A percentile compares a stretch with the other conserved stretches of the same genome.
Conservation (phyloP, 2,113 vertebrate species). For the Microcebus tavaratra region DNA sequence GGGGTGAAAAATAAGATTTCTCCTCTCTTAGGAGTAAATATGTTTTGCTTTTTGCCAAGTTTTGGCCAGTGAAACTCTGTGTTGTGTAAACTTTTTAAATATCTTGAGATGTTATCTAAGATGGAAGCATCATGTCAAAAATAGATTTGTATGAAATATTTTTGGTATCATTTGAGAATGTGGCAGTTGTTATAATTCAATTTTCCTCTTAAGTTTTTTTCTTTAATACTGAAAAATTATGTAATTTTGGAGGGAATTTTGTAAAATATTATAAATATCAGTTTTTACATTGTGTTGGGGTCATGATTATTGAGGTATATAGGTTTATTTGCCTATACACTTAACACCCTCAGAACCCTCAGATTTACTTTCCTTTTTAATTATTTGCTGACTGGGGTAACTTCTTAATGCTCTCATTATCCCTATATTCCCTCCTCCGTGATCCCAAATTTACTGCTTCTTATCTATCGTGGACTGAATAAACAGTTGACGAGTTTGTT, state of each 20-base stretch:
- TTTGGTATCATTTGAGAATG: neutral
- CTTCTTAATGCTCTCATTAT: neutral
- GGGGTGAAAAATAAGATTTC: neutral
- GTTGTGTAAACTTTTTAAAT: neutral
- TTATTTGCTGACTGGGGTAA: neutral
- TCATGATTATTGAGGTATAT: neutral
- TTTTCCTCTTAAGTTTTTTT: slow-evolving; percentile 30
- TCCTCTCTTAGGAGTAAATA: neutral
- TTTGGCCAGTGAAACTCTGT: slow-evolving; percentile 42
- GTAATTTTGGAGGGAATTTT: neutral
- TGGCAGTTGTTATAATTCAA: neutral
- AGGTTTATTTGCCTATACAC: neutral
- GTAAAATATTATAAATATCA: no score
- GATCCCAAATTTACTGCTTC: neutral
- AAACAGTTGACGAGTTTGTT: neutral
- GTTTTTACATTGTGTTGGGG: neutral
- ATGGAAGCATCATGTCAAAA: neutral
- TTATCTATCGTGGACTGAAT: neutral
- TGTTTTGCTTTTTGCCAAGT: neutral
- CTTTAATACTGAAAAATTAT: neutral
- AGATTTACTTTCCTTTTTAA: neutral
- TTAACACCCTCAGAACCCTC: neutral
- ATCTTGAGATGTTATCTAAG: neutral
- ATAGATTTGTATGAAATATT: slow-evolving; percentile 28
- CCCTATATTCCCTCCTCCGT: neutral